Evolutionary conservation across 92 coral and sea anemone genomes (phyloP).

Genomic region (Muricea muricata): DNA sequence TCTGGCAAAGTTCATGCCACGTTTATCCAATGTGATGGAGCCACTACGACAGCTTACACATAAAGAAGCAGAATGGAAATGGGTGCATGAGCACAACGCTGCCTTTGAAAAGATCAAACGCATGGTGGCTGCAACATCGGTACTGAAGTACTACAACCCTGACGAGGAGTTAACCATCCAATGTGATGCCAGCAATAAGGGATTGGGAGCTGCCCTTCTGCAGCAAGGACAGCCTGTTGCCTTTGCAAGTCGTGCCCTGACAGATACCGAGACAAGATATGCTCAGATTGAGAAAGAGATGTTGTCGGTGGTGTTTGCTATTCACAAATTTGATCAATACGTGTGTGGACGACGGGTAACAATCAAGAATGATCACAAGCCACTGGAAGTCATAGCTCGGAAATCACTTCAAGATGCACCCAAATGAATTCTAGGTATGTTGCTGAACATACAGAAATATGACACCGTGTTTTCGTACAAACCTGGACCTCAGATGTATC

Average conservation of each 20-base stretch:
- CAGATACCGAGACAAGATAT: not conserved
- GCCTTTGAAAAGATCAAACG: slow-evolving; percentile 27
- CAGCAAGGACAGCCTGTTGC: not conserved
- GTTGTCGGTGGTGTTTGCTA: not conserved
- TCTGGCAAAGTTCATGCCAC: slow-evolving; percentile 37
- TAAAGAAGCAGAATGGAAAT: slow-evolving; percentile 36
- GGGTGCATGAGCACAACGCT: slow-evolving; percentile 7
- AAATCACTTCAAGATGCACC: slow-evolving; percentile 69
- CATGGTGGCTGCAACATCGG: slow-evolving; percentile 32
- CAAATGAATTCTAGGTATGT: slow-evolving; percentile 68
- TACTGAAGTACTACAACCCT: slow-evolving; percentile 26
- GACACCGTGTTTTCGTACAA: slow-evolving; percentile 41
- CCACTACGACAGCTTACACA: slow-evolving; percentile 32
- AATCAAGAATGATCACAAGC: slow-evolving; percentile 30
- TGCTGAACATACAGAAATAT: slow-evolving; percentile 54
- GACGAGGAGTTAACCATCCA: not conserved
- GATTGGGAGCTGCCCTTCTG: not conserved
- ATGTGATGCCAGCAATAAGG: slow-evolving; percentile 24
- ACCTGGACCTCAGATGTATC: slow-evolving; percentile 54
- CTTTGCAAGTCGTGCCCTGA: not conserved
- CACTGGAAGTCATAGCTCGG: slow-evolving; percentile 55
- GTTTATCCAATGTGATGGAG: slow-evolving; percentile 19
- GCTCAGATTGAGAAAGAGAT: not conserved
- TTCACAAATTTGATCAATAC: not conserved
- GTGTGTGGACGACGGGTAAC: not conserved